Evolutionary conservation across 2,888 invertebrate genomes (phyloP).

Genomic region (Ophraella communa): DNA sequence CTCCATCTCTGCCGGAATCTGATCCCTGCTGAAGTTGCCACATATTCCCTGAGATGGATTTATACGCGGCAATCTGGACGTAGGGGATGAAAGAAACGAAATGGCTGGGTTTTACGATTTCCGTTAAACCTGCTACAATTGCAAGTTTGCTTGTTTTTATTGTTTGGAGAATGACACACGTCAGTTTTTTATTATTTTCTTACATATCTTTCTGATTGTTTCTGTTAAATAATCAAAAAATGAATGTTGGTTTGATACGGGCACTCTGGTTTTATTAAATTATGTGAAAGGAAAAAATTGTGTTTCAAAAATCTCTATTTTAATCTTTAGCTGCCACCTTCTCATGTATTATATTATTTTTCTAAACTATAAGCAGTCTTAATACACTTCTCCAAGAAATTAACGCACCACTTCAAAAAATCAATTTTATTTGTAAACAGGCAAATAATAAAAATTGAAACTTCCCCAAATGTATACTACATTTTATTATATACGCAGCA

Average conservation of each 20-base stretch:
- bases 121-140: conserved; percentile 51
- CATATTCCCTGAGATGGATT: conserved; percentile 41
- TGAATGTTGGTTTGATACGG: not conserved
- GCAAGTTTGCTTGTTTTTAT: conserved; percentile 38
- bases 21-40: conserved; percentile 39
- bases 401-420: too few relatives aligned
- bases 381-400: too few relatives aligned
- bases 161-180: conserved; percentile 14
- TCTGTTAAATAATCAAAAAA: not conserved
- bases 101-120: conserved; percentile 49
- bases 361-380: too few relatives aligned
- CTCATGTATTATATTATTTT: too few relatives aligned
- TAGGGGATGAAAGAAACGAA: conserved; percentile 39
- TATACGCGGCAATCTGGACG: conserved; percentile 34
- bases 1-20: conserved; percentile 28
- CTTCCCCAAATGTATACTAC: too few relatives aligned
- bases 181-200: not conserved
- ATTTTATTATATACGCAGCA: too few relatives aligned
- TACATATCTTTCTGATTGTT: not conserved
- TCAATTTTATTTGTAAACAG: too few relatives aligned
- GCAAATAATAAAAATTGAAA: too few relatives aligned
- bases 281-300: too few relatives aligned
- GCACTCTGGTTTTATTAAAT: too few relatives aligned
- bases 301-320: too few relatives aligned
- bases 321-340: too few relatives aligned